Evolutionary conservation across 2,113 vertebrate genomes (phyloP).

Genomic region (Tiliqua scincoides): DNA sequence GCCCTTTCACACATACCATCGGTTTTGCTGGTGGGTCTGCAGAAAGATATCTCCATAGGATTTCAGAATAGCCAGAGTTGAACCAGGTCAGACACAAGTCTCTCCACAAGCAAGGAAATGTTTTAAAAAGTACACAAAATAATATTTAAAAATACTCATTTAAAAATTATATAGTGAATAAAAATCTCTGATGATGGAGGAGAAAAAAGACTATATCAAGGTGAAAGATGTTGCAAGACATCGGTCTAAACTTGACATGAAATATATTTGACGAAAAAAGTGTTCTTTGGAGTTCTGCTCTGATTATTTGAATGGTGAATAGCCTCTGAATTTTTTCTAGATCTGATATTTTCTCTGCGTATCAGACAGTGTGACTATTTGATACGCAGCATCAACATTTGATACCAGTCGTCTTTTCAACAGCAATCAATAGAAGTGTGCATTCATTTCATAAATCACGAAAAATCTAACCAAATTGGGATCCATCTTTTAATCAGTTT

Average conservation of each 20-base stretch:
- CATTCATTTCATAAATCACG: no score
- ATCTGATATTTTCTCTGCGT: no score
- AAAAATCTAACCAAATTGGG: no score
- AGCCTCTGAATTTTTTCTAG: neutral
- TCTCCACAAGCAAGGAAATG: neutral
- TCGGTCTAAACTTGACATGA: neutral
- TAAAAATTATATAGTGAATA: neutral
- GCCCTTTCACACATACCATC: neutral
- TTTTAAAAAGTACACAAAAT: neutral
- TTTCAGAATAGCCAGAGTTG: neutral
- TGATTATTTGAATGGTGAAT: neutral
- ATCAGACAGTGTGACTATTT: neutral
- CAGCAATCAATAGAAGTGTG: neutral
- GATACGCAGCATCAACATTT: neutral
- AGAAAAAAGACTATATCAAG: neutral
- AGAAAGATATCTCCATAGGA: neutral
- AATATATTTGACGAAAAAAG: neutral
- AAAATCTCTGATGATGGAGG: neutral
- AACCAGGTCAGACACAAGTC: neutral
- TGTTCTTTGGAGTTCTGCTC: neutral
- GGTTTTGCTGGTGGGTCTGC: neutral
- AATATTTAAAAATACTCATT: neutral
- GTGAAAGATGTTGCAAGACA: neutral
- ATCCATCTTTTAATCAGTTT: no score
- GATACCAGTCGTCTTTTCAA: neutral